Conservation (phyloP, 2,888 invertebrate species). For the Dasypogon diadema region DNA sequence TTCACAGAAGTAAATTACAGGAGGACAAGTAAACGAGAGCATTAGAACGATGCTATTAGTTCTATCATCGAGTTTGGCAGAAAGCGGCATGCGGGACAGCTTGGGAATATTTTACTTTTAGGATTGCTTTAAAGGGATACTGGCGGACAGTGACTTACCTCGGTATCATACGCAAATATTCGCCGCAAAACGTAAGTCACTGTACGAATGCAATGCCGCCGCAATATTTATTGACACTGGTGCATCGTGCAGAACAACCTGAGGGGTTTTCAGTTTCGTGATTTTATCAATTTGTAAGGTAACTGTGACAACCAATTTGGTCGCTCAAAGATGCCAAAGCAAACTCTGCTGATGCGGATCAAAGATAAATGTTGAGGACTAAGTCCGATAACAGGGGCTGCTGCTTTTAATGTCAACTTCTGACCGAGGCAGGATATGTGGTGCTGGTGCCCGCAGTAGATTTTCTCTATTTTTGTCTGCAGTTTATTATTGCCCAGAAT, state of each 20-base stretch:
- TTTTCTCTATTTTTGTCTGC: conserved; percentile 39
- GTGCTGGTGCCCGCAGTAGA: conserved; percentile 28
- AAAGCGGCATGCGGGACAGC: no score
- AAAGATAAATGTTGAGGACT: conserved; percentile 48
- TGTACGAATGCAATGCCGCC: conserved; percentile 15
- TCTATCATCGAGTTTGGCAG: background rate
- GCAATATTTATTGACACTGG: conserved; percentile 23
- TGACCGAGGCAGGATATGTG: background rate
- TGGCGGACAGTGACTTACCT: background rate
- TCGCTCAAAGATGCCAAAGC: conserved; percentile 51
- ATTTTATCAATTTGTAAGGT: conserved; percentile 42
- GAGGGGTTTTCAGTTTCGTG: conserved; percentile 32
- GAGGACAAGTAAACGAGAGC: background rate
- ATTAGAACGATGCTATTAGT: background rate
- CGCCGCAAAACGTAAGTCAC: conserved; percentile 24
- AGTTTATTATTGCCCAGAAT: conserved; percentile 31
- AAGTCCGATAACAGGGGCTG: conserved; percentile 25
- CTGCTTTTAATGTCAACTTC: conserved; percentile 39
- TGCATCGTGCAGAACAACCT: conserved; percentile 7
- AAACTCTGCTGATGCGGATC: conserved; percentile 40
- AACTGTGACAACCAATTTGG: conserved; percentile 40
- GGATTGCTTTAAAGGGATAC: background rate
- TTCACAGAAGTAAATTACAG: background rate
- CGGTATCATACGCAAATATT: conserved; percentile 8
- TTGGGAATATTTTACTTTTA: background rate